These are phyloP conservation scores for Callosobruchus maculatus DNA, from an alignment of 2,888 invertebrate species.

Conservation along the genomic window DNA sequence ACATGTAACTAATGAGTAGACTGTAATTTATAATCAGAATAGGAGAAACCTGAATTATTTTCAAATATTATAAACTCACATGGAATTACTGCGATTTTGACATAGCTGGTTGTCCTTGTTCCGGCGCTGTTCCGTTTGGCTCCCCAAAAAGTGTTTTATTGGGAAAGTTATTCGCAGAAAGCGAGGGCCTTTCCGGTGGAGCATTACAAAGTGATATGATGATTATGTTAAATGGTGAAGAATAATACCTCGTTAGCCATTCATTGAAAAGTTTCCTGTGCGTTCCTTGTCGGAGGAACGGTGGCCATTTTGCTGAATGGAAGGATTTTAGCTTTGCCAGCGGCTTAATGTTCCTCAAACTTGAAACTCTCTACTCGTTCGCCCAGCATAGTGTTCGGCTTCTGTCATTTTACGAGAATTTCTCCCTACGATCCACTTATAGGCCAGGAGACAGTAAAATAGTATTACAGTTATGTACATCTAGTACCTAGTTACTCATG, in stretches of 20 bases:
- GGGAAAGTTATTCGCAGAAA: constrained; percentile 18
- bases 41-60: too few species aligned
- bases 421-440: neutral
- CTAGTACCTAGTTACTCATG: too few species aligned
- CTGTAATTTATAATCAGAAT: too few species aligned
- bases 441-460: neutral
- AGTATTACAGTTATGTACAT: too few species aligned
- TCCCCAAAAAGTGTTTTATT: constrained; percentile 18
- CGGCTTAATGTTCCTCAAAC: constrained; percentile 15
- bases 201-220: constrained; percentile 49
- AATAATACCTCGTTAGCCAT: constrained; percentile 50
- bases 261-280: constrained; percentile 47
- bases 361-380: neutral
- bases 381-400: neutral
- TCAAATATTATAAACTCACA: too few species aligned
- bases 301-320: constrained; percentile 42
- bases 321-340: constrained; percentile 45
- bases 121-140: neutral
- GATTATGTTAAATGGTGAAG: constrained; percentile 50
- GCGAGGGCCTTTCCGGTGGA: constrained; percentile 29
- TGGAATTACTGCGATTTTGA: too few species aligned
- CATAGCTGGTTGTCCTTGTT: neutral
- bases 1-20: too few species aligned
- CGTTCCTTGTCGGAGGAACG: neutral
- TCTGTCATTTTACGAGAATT: neutral